Conservation (phyloP, 1,140 invertebrate species). For the Himalopsyche phryganea region DNA sequence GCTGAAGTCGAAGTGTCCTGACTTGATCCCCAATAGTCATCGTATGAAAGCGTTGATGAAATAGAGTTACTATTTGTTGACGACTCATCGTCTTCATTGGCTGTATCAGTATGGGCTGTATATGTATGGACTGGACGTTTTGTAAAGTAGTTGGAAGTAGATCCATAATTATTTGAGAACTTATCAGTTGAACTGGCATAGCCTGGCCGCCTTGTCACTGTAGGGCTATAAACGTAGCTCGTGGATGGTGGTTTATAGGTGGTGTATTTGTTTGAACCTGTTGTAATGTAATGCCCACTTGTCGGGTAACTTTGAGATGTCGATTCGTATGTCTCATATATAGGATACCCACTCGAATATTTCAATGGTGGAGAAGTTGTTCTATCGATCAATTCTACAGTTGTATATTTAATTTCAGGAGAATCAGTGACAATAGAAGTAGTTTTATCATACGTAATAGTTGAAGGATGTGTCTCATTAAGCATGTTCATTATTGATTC, state of each 20-base stretch:
- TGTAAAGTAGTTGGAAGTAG: slow-evolving; percentile 34
- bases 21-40: slow-evolving; percentile 31
- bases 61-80: neutral
- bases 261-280: slow-evolving; percentile 28
- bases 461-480: slow-evolving; percentile 55
- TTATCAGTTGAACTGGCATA: slow-evolving; percentile 31
- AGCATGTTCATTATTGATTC: slow-evolving; percentile 64
- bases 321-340: slow-evolving; percentile 4
- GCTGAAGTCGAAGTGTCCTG: slow-evolving; percentile 16
- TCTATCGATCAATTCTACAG: slow-evolving; percentile 16
- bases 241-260: slow-evolving; percentile 51
- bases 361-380: slow-evolving; percentile 42
- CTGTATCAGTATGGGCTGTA: slow-evolving; percentile 34
- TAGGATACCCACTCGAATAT: slow-evolving; percentile 51
- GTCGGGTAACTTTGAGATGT: slow-evolving; percentile 14
- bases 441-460: slow-evolving; percentile 16
- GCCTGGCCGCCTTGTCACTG: slow-evolving; percentile 45
- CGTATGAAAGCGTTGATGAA: slow-evolving; percentile 29
- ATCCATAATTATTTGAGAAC: slow-evolving; percentile 20
- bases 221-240: slow-evolving; percentile 56
- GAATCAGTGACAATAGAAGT: slow-evolving; percentile 3
- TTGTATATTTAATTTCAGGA: neutral
- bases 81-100: neutral
- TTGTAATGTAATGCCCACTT: slow-evolving; percentile 22
- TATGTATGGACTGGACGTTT: slow-evolving; percentile 45